Conservation (phyloP, 2,113 vertebrate genomes). For the Mesoclemmys tuberculata region DNA sequence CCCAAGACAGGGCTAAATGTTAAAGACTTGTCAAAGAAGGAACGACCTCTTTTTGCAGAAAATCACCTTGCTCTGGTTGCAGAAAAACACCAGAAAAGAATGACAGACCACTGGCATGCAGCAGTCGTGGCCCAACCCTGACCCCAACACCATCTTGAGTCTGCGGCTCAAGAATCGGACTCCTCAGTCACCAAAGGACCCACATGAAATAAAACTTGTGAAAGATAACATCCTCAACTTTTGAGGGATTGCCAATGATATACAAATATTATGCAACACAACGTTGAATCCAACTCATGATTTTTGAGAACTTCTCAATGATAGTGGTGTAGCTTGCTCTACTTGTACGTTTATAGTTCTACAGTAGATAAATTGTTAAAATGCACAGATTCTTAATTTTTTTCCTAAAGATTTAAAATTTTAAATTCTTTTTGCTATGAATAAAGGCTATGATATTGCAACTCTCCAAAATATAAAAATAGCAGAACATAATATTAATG, state of each 20-base stretch:
- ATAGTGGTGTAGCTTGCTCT: neutral
- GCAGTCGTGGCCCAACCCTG: too few species aligned
- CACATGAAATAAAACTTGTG: too few species aligned
- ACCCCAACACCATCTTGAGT: too few species aligned
- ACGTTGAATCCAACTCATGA: neutral
- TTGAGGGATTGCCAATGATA: neutral
- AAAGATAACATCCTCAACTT: too few species aligned
- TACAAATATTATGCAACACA: neutral
- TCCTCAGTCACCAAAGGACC: too few species aligned
- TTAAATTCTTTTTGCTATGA: neutral
- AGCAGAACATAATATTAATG: neutral
- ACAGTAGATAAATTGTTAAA: neutral
- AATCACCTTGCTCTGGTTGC: too few species aligned
- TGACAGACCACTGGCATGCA: too few species aligned
- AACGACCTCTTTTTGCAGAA: too few species aligned
- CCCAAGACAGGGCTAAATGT: too few species aligned
- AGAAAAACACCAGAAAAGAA: too few species aligned
- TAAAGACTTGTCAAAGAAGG: too few species aligned
- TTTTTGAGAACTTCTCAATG: conserved; percentile 2
- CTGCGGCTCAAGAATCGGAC: too few species aligned
- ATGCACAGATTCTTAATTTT: neutral
- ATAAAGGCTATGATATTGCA: neutral
- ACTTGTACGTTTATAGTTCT: neutral
- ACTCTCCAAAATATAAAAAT: neutral
- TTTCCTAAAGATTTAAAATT: neutral